Base-by-base conservation (phyloP, 2,888 invertebrate species). In the Mechanitis messenoides region DNA sequence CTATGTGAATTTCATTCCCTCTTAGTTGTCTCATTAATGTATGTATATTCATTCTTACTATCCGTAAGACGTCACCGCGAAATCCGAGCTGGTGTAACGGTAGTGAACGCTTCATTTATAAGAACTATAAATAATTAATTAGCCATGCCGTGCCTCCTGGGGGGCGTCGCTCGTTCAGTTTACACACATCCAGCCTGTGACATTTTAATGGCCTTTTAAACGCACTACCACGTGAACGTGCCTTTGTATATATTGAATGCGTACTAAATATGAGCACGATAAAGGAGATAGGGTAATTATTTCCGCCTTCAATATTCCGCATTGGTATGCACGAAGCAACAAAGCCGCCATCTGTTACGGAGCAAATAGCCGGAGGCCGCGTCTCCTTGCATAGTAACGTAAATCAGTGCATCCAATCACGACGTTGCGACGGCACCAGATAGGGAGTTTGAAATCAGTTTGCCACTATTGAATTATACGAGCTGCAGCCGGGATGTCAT, bases 401-500 rank as follows among this genome's bases (percentile, higher is more conserved):
- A 79, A 81, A 82, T 82, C 84, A 79, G 75, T 76, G 79, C 79
- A 77, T 77, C 81, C 81, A 85, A 86, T 85, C 87, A 81, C 79
- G 74, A 68, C 66, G 68, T 71, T 68, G 61, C 71, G 60, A 31
- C 58, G 57, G 55, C 6, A 12, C 42, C 53, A 68, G 65, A 69
- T 72, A 70, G 77, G 72, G 81, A 85, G 76, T 84, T 82, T 75
- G 78, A 81, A 88, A 85, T 87, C 86, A 87, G 85, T 86, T 86
- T 82, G 83, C 84, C 84, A 82, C 86, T 87, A 88, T 88, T 88
- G 86, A 88, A 87, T 88, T 87, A 87, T 83, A 86, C 81, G 83
- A 80, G 83, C 82, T 81, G 81, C 84, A 82, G 82, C 79, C 79
- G 79, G 81, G 80, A 83, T 84, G 85, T 85, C 85, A 86, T 86